phyloP scores from a whole-genome alignment of 1,140 invertebrate species.

The Papilio xuthus region DNA sequence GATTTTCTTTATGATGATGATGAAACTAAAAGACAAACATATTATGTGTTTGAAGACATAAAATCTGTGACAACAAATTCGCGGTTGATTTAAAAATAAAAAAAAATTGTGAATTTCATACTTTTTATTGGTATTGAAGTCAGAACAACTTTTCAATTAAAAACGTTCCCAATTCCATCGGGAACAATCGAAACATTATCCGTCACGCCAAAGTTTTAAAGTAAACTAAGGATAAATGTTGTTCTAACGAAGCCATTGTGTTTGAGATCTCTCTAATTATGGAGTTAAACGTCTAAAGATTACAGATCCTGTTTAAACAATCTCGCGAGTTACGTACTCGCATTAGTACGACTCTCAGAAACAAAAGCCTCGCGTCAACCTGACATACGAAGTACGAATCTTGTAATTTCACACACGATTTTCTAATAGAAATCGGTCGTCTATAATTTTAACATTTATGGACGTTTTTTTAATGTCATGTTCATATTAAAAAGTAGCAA shows the following conservation, averaged over 20 bases:
- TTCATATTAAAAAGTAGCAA: too few relatives aligned
- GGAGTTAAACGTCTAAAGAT: constrained; percentile 57
- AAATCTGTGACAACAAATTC: too few relatives aligned
- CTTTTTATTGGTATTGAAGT: neutral
- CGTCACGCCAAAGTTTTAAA: constrained; percentile 36
- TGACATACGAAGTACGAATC: constrained; percentile 24
- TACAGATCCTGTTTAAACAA: constrained; percentile 64
- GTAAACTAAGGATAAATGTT: constrained; percentile 52
- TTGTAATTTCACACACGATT: constrained; percentile 21
- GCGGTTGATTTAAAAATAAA: neutral
- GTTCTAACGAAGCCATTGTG: constrained; percentile 55
- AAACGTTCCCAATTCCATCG: neutral
- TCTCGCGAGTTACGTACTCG: constrained; percentile 51
- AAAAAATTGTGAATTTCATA: neutral
- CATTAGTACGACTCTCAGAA: constrained; percentile 37
- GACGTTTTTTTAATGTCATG: too few relatives aligned
- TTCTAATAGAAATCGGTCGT: neutral
- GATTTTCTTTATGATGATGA: neutral
- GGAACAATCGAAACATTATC: constrained; percentile 37
- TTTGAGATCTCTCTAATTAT: constrained; percentile 60
- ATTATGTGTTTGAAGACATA: too few relatives aligned
- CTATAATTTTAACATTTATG: neutral
- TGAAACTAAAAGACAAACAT: neutral
- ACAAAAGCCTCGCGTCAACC: constrained; percentile 11
- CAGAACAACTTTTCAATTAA: constrained; percentile 15